Base-by-base conservation (phyloP, 2,113 vertebrate genomes). In the Nothobranchius kuhntae region DNA sequence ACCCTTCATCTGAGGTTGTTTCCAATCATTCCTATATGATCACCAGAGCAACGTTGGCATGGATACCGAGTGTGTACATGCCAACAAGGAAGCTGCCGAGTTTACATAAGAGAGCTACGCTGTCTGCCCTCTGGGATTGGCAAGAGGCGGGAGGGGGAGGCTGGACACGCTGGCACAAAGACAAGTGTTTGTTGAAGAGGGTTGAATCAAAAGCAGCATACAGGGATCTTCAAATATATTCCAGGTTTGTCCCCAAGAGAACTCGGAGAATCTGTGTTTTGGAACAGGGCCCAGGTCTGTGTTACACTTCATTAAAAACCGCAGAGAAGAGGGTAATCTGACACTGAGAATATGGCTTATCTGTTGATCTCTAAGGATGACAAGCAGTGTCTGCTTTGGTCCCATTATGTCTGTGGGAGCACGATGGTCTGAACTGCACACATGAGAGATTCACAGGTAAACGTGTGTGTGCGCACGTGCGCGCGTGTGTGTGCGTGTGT, bases 101-200 rank as follows among this genome's bases (percentile, higher is more conserved):
- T 86, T 78, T 75, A 60, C 79, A 74, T 73, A 50, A 10, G 55
- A 69, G 74, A 82, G 38, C 38, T 61, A 72, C 65, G 75, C 79
- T 57, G 11, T 58, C 4, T 35, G 44, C 40, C 65, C 55, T 55
- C 47, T 40, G 9, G 26, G 61, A 76, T 63, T 6, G 4, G 53
- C 53, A 80, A 70, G 64, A 52, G 9, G 11, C 15, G 38, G 13
- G 42, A 59, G 53, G 35, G 44, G 14, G 36, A 71, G 45, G 65
- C 17, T 68, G 26, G 53, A 65, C 30, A 46, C 55, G 55, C 57
- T 0, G 2, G 51, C 63, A 73, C 67, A 83, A 78, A 64, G 56
- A 71, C 7, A 1, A 70, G 42, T 53, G 68, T 69, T 76, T 65
- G 64, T 75, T 65, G 46, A 75, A 67, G 38, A 64, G n/a, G 42